Conservation (phyloP, 2,797 vertebrate genomes). For the Alauda arvensis region DNA sequence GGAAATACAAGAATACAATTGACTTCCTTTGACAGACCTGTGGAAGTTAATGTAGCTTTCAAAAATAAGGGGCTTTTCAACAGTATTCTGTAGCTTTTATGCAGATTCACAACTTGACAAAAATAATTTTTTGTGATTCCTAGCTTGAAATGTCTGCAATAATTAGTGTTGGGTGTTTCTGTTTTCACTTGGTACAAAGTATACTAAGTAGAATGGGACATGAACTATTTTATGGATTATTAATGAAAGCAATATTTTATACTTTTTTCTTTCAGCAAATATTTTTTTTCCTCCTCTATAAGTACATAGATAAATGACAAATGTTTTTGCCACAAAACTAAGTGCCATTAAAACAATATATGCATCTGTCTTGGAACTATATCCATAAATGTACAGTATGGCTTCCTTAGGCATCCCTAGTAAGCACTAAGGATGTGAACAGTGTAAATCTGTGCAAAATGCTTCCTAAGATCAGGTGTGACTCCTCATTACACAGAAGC, state of each 20-base stretch:
- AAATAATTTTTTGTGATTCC: neutral
- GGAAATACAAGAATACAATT: neutral
- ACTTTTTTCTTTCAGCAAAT: neutral
- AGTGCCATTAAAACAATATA: neutral
- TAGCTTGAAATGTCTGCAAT: neutral
- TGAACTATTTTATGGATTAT: neutral
- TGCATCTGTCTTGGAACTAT: neutral
- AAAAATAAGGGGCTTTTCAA: neutral
- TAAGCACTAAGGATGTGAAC: neutral
- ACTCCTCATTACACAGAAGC: neutral
- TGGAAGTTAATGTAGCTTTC: neutral
- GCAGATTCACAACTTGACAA: neutral
- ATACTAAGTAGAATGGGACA: neutral
- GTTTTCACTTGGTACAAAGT: neutral
- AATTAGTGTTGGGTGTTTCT: neutral
- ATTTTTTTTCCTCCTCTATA: neutral
- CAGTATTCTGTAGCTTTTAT: neutral
- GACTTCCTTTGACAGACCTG: neutral
- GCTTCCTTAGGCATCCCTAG: neutral
- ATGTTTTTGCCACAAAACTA: neutral
- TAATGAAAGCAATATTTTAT: neutral
- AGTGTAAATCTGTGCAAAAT: neutral
- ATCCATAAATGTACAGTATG: neutral
- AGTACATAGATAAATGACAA: neutral
- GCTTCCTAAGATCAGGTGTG: neutral